Evolutionary conservation across 2,113 vertebrate species (phyloP), one percentile per base, ranked within the genome.

Genomic region (Scomber colias): DNA sequence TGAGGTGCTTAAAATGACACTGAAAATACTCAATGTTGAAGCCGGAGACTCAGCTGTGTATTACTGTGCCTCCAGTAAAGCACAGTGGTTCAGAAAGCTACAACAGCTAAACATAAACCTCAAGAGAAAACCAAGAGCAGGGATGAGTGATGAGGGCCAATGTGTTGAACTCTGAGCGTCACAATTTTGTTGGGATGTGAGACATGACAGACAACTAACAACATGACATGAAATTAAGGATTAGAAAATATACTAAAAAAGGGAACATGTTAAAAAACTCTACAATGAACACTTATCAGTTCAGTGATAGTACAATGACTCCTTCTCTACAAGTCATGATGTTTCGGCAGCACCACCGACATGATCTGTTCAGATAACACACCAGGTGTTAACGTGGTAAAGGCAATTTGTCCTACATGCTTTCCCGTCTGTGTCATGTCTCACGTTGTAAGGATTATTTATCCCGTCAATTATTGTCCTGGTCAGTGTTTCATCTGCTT

Each of bases 321-420:
- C 8, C 31, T 0, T 50, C 27, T 63, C 14, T 13, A 27, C 44
- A 60, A 11, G 48, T 65, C 27, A 27, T 60, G 31, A 54, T 14
- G n/a, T 35, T 63, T 61, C 30, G 71, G n/a, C 53, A 56, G 50
- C 49, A 55, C 74, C 73, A 72, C 79, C 77, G 19, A 44, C 44
- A 66, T 53, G 76, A 77, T 84, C 16, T 2, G 12, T 21, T 79
- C 19, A 75, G 81, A 88, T 86, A 71, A 82, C 3, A 6, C 11
- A 55, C 55, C 87, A 87, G 82, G 60, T 86, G 78, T 48, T 9
- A 31, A 44, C 15, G 27, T 1, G n/a, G n/a, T 3, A 44, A 30
- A 8, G 49, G 17, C 61, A 13, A 19, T 5, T 11, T 11, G 3
- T 0, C 17, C 19, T 40, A 45, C 11, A 5, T 5, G 15, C 48